Base-by-base conservation (phyloP, 2,888 invertebrate species). In the Tridacna crocea region DNA sequence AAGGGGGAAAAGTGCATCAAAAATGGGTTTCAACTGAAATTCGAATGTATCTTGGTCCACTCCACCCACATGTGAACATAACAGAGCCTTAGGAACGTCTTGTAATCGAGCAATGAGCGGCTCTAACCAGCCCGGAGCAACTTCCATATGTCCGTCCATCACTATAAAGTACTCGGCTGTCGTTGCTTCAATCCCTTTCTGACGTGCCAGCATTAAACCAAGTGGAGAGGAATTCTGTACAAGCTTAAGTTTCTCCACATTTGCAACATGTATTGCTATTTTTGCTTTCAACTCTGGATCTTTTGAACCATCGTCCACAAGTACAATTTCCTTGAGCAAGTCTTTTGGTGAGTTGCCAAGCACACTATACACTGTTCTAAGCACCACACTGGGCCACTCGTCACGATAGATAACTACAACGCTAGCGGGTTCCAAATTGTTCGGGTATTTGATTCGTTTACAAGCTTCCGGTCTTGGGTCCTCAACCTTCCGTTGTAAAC, bases 381-480 rank as follows among this genome's bases (percentile, higher is more conserved):
- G 51, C 24, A 88, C 72, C 27, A 79, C 78, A 47, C 80, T 77
- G 15, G 75, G 78, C 55, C 84, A 82, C 61, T 87, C 88, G 66
- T 88, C 83, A 36, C 88, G 79, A 51, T 87, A 88, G 22, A 82
- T 78, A 19, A 87, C 75, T 4, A 88, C 79, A 13, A 88, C 76
- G 55, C 87, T 84, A 0, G 74, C 82, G 17, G 75, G 61, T 8
- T 80, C 77, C 17, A 83, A 61, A 22, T 85, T 27, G 8, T 36
- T 17, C 0, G 83, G 83, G 26, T 83, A 86, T 60, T 36, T 36
- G 6, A 65, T 81, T 2, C 58, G 58, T 46, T 73, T 81, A 58
- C 83, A 83, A 12, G n/a, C 60, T 46, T 79, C 66, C 13, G 84
- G 81, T 72, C 84, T 36, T n/a, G 19, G 63, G 51, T 84, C 84